Conservation (phyloP, 2,888 invertebrate genomes). For the Epistrophella euchroma region DNA sequence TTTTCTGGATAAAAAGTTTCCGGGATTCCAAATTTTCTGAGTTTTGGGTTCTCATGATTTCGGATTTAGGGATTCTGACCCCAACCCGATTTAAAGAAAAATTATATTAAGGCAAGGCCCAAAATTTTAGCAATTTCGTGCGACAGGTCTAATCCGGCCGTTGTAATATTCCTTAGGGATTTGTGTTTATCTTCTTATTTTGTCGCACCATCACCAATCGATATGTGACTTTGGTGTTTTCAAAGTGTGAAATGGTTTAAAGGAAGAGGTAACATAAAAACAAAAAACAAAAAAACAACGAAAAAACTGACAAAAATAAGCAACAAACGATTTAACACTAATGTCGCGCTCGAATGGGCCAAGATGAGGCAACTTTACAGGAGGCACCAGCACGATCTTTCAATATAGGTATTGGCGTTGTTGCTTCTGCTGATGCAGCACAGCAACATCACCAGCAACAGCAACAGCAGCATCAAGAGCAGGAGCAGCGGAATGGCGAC, state of each 20-base stretch:
- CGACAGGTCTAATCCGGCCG: not conserved
- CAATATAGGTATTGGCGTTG: slow-evolving; percentile 27
- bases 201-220: slow-evolving; percentile 53
- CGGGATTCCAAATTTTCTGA: no score
- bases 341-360: slow-evolving; percentile 67
- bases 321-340: slow-evolving; percentile 76
- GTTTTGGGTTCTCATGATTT: no score
- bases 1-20: no score
- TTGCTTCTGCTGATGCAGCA: slow-evolving; percentile 6
- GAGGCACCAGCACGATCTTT: slow-evolving; percentile 45
- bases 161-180: slow-evolving; percentile 6
- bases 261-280: slow-evolving; percentile 6
- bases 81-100: no score
- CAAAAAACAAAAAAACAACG: slow-evolving; percentile 27
- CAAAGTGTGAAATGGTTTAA: slow-evolving; percentile 65
- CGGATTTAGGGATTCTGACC: no score
- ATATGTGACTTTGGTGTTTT: slow-evolving; percentile 54
- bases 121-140: no score
- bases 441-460: slow-evolving; percentile 2
- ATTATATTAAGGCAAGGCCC: not conserved
- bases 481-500: slow-evolving; percentile 56
- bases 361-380: slow-evolving; percentile 41
- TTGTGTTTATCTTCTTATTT: slow-evolving; percentile 40
- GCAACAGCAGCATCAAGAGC: slow-evolving; percentile 2
- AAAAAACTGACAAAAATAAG: slow-evolving; percentile 68